Conservation (phyloP, 2,888 invertebrate species). For the Caenorhabditis macrosperma region DNA sequence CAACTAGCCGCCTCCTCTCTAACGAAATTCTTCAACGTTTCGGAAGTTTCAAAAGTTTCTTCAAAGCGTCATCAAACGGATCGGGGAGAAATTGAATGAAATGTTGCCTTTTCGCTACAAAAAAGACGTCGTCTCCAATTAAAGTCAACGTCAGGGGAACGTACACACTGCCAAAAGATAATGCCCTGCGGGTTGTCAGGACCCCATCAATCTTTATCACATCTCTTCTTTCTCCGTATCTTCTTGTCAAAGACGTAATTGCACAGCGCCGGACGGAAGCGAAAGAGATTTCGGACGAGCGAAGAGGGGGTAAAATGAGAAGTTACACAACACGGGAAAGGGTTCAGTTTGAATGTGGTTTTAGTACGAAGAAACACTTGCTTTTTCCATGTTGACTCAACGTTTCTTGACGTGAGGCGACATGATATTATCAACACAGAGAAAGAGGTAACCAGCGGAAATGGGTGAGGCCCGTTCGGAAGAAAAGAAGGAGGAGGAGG, state of each 20-base stretch:
- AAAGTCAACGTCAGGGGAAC: not conserved
- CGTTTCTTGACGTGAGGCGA: not conserved
- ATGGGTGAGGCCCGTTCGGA: not conserved
- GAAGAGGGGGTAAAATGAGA: constrained; percentile 6
- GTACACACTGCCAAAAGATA: constrained; percentile 9
- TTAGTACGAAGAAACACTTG: not conserved
- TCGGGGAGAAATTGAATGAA: not conserved
- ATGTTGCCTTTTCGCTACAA: constrained; percentile 4
- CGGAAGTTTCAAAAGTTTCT: not conserved
- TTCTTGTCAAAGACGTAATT: constrained; percentile 35
- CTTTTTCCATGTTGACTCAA: constrained; percentile 1
- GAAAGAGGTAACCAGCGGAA: not conserved
- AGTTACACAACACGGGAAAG: constrained; percentile 20
- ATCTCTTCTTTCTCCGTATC: constrained; percentile 27
- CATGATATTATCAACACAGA: not conserved
- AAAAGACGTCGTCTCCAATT: not conserved
- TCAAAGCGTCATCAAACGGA: constrained; percentile 8
- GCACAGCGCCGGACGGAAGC: constrained; percentile 16
- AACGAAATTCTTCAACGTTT: not conserved
- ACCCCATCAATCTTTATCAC: constrained; percentile 52
- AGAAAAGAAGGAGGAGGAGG: constrained; percentile 6
- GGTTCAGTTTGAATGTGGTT: constrained; percentile 19
- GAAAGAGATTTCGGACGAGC: constrained; percentile 13
- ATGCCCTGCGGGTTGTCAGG: constrained; percentile 7
- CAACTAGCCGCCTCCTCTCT: too few species aligned